Evolutionary conservation across 2,113 vertebrate genomes (phyloP), one percentile per base, ranked within the genome.

Genomic region (Mesocricetus auratus): DNA sequence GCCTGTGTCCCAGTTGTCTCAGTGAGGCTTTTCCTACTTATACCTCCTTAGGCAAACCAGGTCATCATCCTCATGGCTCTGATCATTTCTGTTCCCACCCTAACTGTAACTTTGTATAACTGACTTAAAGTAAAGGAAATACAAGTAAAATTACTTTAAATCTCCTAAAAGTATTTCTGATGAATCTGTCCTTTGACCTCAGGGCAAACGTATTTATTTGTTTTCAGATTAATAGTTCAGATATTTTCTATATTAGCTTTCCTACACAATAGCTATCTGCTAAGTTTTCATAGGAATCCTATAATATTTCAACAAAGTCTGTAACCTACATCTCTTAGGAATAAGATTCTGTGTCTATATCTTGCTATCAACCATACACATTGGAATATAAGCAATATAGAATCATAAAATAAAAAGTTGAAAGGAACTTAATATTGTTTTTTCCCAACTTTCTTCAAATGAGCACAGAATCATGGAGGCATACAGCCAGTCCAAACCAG

Each of bases 1-100:
- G 98, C 98, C 99, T 0, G 99, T 99, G 29, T 98, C 99, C 95
- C 98, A 99, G 98, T 98, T 99, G 96, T 99, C 99, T 0, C 99
- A 99, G 98, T 99, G 98, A 99, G 91, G 62, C 85, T 68, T 0
- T 7, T 12, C 15, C 45, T 24, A 11, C 62, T 42, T 19, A 17
- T 19, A 13, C n/a, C 45, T 69, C 39, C 77, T 50, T 19, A 3
- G 42, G 62, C 69, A 11, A 29, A 17, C 79, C 3, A 74, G 73
- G 56, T 89, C 88, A 3, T 45, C 13, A 64, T 53, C 90, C 79
- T 3, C 0, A 15, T 36, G 69, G 13, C 45, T 11, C 36, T 42
- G 26, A 36, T 13, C 33, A 58, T 39, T 56, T 3, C 74, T 71
- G 5, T 31, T 45, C 66, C 74, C 1, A 21, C 45, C 94, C 89